A percentile compares a stretch with the other conserved stretches of the same genome.
Conservation (phyloP, 2,797 vertebrate genomes). For the Lutjanus campechanus region DNA sequence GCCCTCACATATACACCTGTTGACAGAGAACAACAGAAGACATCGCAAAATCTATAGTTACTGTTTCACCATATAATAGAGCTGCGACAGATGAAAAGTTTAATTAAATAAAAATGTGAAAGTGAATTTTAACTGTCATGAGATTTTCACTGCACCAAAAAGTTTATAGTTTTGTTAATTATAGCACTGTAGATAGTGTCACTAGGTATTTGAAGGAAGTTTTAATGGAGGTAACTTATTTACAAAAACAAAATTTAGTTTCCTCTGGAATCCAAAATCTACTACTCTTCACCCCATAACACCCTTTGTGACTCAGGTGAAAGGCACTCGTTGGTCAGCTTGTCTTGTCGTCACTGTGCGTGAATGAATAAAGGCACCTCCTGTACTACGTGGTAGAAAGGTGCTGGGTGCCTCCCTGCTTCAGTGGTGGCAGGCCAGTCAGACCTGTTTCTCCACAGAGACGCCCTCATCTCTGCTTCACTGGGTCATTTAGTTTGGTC, state of each 20-base stretch:
- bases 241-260: conserved; percentile 35
- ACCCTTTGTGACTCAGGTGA: conserved; percentile 12
- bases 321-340: conserved; percentile 14
- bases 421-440: conserved; percentile 61
- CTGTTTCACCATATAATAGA: neutral
- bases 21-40: neutral
- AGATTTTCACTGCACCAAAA: neutral
- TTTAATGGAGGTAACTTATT: conserved; percentile 42
- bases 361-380: conserved; percentile 43
- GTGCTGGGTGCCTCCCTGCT: conserved; percentile 45
- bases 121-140: neutral
- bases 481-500: conserved; percentile 41
- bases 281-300: conserved; percentile 2
- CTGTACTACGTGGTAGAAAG: conserved; percentile 20
- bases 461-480: conserved; percentile 47
- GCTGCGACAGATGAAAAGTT: neutral
- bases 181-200: neutral
- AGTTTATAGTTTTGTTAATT: neutral
- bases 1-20: neutral
- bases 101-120: neutral
- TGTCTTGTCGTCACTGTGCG: conserved; percentile 13
- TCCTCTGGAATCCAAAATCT: conserved; percentile 52
- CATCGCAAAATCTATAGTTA: neutral
- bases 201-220: conserved; percentile 2
- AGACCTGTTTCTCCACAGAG: conserved; percentile 69